Conservation (phyloP, 2,888 invertebrate species). For the Acanthopleura granulata region DNA sequence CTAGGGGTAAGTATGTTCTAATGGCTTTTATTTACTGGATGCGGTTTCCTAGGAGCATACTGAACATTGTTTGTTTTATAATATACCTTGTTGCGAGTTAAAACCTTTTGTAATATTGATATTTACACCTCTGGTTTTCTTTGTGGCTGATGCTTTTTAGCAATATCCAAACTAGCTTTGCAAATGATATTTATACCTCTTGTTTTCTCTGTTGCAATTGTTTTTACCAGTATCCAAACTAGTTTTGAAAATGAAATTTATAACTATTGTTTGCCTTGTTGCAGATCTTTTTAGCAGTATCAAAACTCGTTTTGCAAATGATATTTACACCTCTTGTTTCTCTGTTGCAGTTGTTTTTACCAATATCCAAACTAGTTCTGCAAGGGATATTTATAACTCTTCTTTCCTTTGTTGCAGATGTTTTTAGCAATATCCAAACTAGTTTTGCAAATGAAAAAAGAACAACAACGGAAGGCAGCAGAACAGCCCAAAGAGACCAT, state of each 20-base stretch:
- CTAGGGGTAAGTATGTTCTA: too few species aligned
- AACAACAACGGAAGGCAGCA: slow-evolving; percentile 54
- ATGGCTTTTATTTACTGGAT: too few species aligned
- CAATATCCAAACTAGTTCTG: slow-evolving; percentile 84
- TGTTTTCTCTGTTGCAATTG: slow-evolving; percentile 73
- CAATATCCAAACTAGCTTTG: slow-evolving; percentile 84
- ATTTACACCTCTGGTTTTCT: slow-evolving; percentile 83
- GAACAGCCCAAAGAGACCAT: slow-evolving; percentile 30
- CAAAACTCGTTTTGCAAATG: slow-evolving; percentile 85
- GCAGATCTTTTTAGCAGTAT: slow-evolving; percentile 81
- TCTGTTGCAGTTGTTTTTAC: slow-evolving; percentile 77
- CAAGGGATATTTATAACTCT: too few species aligned
- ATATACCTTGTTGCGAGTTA: neutral
- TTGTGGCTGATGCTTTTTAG: slow-evolving; percentile 78
- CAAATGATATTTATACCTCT: too few species aligned
- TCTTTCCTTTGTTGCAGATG: slow-evolving; percentile 73
- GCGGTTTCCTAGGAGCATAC: too few species aligned
- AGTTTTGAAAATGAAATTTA: slow-evolving; percentile 88
- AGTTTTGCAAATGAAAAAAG: slow-evolving; percentile 86
- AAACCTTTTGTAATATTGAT: slow-evolving; percentile 59
- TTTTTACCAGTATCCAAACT: slow-evolving; percentile 81
- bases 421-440: slow-evolving; percentile 81
- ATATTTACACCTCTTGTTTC: too few species aligned
- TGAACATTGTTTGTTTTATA: too few species aligned
- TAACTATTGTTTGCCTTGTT: too few species aligned